phyloP scores from a whole-genome alignment of 2,113 vertebrate genomes.

The Megaceryle maxima region DNA sequence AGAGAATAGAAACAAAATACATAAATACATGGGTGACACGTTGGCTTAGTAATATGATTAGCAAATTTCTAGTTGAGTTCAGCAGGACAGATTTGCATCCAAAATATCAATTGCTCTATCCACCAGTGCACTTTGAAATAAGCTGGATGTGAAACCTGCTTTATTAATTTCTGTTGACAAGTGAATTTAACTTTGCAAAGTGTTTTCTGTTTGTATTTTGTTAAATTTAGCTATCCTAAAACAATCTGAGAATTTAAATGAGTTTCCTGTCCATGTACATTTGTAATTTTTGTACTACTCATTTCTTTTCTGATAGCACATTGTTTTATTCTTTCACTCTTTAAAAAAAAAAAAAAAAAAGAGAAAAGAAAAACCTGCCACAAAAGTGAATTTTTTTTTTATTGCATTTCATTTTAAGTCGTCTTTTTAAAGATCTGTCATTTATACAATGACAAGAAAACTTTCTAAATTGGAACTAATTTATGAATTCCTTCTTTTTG shows the following conservation, averaged over 20 bases:
- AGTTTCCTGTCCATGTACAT: not conserved
- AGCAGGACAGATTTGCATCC: not conserved
- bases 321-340: constrained; percentile 59
- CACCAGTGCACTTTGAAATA: not conserved
- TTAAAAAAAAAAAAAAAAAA: not conserved
- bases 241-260: constrained; percentile 23
- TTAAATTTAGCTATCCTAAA: constrained; percentile 11
- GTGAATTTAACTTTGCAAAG: not conserved
- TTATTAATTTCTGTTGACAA: not conserved
- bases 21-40: not conserved
- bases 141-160: not conserved
- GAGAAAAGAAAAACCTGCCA: constrained; percentile 65
- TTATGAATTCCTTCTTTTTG: constrained; percentile 79
- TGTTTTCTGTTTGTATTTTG: not conserved
- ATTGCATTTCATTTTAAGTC: constrained; percentile 79
- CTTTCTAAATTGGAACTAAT: constrained; percentile 81
- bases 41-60: not conserved
- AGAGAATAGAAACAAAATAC: not conserved
- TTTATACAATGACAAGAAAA: constrained; percentile 81
- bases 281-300: not conserved
- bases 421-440: constrained; percentile 82
- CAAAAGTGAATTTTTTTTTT: constrained; percentile 74
- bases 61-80: not conserved
- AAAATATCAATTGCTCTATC: not conserved
- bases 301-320: constrained; percentile 46